Evolutionary conservation across 2,797 vertebrate species (phyloP).

Genomic region (Spinus olivaceus): DNA sequence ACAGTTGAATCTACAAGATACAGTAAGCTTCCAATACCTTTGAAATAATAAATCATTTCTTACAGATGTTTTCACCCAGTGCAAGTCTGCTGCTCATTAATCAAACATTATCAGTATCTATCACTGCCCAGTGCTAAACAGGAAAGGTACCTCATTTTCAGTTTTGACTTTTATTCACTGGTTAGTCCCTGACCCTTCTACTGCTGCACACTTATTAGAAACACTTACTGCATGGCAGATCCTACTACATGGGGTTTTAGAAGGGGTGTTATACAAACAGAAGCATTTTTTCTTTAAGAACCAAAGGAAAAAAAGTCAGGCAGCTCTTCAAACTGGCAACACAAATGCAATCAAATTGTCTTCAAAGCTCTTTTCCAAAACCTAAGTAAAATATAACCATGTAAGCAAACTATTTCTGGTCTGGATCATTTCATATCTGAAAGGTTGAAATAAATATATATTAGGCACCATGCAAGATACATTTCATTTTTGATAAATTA

Average conservation of each 20-base stretch:
- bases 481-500: constrained; percentile 47
- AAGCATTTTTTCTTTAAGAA: not conserved
- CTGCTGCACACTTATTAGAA: constrained; percentile 47
- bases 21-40: constrained; percentile 76
- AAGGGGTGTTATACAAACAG: not conserved
- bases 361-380: constrained; percentile 8
- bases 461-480: not conserved
- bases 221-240: not conserved
- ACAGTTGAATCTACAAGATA: constrained; percentile 80
- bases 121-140: constrained; percentile 72
- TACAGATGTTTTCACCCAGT: constrained; percentile 80
- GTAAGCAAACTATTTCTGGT: not conserved
- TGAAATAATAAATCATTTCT: constrained; percentile 87
- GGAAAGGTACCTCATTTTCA: constrained; percentile 73
- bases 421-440: not conserved
- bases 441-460: not conserved
- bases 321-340: not conserved
- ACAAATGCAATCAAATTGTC: constrained; percentile 4
- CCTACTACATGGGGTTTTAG: not conserved
- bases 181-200: constrained; percentile 71
- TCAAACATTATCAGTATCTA: constrained; percentile 85
- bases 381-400: constrained; percentile 1
- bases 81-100: constrained; percentile 82
- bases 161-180: constrained; percentile 77
- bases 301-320: not conserved